Base-by-base conservation (phyloP, 2,888 invertebrate genomes). In the Latrodectus elegans region DNA sequence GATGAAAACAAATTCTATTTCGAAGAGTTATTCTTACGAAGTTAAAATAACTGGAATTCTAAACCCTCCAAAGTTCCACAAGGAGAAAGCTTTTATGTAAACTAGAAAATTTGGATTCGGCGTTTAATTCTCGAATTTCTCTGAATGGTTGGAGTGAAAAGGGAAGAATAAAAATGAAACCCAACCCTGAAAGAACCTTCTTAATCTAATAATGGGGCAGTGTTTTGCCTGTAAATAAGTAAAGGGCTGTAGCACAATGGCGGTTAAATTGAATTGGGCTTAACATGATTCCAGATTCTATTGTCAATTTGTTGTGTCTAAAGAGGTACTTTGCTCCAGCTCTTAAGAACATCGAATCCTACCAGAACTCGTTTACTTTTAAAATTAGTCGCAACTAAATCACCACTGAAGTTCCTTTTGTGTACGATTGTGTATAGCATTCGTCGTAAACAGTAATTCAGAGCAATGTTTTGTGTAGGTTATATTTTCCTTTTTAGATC, bases 261-360 rank as follows among this genome's bases (percentile, higher is more conserved):
- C 12, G 60, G 60, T 60, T 60, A 60, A 60, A 60, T 60, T 60
- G 60, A 60, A 60, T 60, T 60, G 60, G 60, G 60, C n/a, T 60
- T 60, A 60, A 60, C 60, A 60, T 15, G 12, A 12, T 60, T 60
- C 60, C 12, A 60, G 60, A 38, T 60, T 12, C 60, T n/a, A 10
- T 60, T 60, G 60, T 60, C 38, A 60, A n/a, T 60, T 60, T 60
- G 60, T n/a, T n/a, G n/a, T 15, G 60, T 60, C n/a, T 60, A 60
- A 60, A 15, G 60, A 60, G n/a, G 14, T 60, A 60, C 12, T 12
- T 60, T 12, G 60, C 12, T n/a, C 14, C n/a, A 60, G n/a, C n/a
- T 60, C 60, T 60, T 60, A 38, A 38, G 38, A 38, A n/a, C 60
- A 10, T 11, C 12, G 12, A 15, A 15, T 60, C n/a, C 60, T n/a